Evolutionary conservation across 2,888 invertebrate species (phyloP).

Genomic region (Rhagonycha lutea): DNA sequence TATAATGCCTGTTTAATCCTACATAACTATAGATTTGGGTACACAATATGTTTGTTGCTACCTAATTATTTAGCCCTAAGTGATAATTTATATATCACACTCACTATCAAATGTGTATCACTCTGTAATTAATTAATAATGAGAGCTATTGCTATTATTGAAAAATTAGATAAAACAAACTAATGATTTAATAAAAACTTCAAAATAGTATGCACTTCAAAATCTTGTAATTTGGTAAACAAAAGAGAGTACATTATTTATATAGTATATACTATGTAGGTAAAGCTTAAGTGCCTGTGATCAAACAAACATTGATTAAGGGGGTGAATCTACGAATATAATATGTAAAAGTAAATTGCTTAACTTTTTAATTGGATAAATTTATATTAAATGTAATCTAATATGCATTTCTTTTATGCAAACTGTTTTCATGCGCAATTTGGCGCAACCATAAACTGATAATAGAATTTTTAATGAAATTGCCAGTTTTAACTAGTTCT

Average conservation of each 20-base stretch:
- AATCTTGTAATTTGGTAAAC: too few species aligned
- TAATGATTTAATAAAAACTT: too few species aligned
- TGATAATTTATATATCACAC: not conserved
- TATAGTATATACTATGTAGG: too few species aligned
- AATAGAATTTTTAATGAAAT: slow-evolving; percentile 28
- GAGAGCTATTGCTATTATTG: too few species aligned
- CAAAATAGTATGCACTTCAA: too few species aligned
- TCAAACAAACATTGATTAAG: not conserved
- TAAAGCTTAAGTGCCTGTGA: not conserved
- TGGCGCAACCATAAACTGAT: slow-evolving; percentile 15
- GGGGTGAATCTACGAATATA: not conserved
- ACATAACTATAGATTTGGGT: not conserved
- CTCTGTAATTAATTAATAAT: not conserved
- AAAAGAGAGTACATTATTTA: too few species aligned
- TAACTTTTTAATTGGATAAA: not conserved
- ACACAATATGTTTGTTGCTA: not conserved
- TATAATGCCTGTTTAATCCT: not conserved
- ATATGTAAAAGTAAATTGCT: not conserved
- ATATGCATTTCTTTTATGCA: not conserved
- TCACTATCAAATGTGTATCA: not conserved
- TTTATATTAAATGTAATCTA: not conserved
- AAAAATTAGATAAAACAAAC: too few species aligned
- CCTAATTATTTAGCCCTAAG: not conserved
- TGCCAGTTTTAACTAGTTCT: slow-evolving; percentile 11
- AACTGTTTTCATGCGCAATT: slow-evolving; percentile 9